Percentiles rank a stretch among this genome's conserved stretches.
These are phyloP conservation scores for Bombyx mori DNA, from an alignment of 1,140 invertebrate species.

Conservation along the genomic window DNA sequence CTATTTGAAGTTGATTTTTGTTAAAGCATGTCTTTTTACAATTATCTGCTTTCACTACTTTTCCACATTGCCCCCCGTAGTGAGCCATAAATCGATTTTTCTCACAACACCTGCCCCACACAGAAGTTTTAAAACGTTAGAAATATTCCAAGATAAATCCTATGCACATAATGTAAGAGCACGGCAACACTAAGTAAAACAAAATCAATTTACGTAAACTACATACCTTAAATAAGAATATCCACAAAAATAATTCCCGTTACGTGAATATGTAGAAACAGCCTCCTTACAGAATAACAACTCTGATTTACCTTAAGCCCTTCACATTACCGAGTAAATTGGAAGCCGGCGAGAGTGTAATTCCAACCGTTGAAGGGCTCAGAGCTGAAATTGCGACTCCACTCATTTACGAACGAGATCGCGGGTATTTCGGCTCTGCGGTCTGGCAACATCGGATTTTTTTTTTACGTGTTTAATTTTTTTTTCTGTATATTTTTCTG, in stretches of 20 bases:
- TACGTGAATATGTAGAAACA: slow-evolving; percentile 14
- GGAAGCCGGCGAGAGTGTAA: slow-evolving; percentile 24
- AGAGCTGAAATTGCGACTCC: slow-evolving; percentile 3
- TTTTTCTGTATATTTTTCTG: neutral
- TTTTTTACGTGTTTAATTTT: too few relatives aligned
- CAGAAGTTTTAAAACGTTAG: neutral
- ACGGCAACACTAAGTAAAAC: neutral
- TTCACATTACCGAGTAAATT: slow-evolving; percentile 43
- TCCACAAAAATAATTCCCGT: slow-evolving; percentile 5
- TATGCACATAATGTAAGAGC: neutral
- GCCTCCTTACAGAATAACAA: slow-evolving; percentile 30
- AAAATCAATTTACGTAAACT: neutral
- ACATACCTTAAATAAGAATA: neutral
- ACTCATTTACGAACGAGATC: slow-evolving; percentile 6
- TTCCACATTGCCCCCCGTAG: too few relatives aligned
- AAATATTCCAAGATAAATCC: slow-evolving; percentile 6
- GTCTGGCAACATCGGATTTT: neutral
- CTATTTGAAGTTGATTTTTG: too few relatives aligned
- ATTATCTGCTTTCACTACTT: too few relatives aligned
- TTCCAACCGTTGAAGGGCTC: slow-evolving; percentile 19
- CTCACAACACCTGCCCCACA: too few relatives aligned
- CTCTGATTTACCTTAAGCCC: slow-evolving; percentile 38
- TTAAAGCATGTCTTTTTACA: too few relatives aligned
- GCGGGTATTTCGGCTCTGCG: slow-evolving; percentile 4
- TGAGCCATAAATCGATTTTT: too few relatives aligned